Evolutionary conservation across 64 coral and sea anemone species (phyloP), one percentile per base, ranked within the genome.

Genomic region (Orbicella faveolata): DNA sequence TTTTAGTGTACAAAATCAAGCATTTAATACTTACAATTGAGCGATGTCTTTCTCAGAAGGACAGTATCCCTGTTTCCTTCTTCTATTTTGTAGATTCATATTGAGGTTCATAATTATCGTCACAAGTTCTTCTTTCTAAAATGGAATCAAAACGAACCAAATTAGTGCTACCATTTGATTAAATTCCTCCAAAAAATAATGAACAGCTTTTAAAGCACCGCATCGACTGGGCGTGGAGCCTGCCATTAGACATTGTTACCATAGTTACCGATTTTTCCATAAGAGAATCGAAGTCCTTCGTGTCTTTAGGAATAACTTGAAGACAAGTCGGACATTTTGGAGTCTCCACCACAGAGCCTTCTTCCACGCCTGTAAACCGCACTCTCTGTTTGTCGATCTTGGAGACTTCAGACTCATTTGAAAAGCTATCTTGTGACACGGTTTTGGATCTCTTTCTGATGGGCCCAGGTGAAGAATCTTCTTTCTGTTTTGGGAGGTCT

Each of bases 221-320:
- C 30, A 30, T 0, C 30, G 30, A 30, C 30, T 30, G 30, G 30
- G 30, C 30, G 30, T 48, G 44, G 44, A 6, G 44, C 44, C 64
- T 21, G 6, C 1, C 0, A 67, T 18, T 18, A 64, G 14, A 12
- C 20, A 67, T 21, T 0, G 67, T 70, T 70, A 70, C 67, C 4
- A 70, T 70, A 33, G 21, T 25, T 85, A 85, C 82, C 63, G 82
- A 85, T 73, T 85, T 85, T 25, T 85, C 82, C 82, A 85, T 85
- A n/a, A 85, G 65, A 34, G 19, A 48, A 39, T 73, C 65, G 65
- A 72, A 85, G 25, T 85, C 82, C 41, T 85, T 72, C 41, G 82
- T 53, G 5, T 85, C 64, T 9, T 73, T 70, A 6, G 65, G 65
- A 65, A 85, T 85, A 21, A 85, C n/a, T 85, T 85, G 82, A 26